Evolutionary conservation across 2,113 vertebrate species (phyloP).

Genomic region (Carassius gibelio): DNA sequence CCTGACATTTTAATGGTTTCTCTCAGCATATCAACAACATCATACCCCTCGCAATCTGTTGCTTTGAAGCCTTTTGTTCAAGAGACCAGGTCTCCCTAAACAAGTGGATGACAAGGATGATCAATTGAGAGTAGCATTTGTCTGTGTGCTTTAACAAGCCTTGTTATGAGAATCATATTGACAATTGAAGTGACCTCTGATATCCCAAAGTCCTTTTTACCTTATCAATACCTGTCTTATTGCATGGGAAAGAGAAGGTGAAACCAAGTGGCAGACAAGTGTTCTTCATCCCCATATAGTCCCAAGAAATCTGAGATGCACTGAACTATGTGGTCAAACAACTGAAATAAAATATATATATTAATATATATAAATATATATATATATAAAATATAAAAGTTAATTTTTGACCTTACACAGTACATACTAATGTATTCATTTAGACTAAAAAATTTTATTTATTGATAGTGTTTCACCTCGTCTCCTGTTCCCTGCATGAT

Average conservation of each 20-base stretch:
- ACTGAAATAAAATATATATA: conserved; percentile 68
- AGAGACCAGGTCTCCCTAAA: conserved; percentile 84
- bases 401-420: background rate
- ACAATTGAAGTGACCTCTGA: conserved; percentile 2
- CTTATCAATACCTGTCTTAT: conserved; percentile 85
- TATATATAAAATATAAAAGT: too few relatives aligned
- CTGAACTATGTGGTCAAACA: conserved; percentile 93
- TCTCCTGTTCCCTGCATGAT: conserved; percentile 95
- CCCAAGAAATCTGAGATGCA: conserved; percentile 93
- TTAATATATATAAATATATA: too few relatives aligned
- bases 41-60: conserved; percentile 91
- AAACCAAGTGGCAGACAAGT: conserved; percentile 87
- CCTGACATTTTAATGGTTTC: conserved; percentile 94
- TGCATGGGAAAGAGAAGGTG: conserved; percentile 94
- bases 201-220: conserved; percentile 64
- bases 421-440: background rate
- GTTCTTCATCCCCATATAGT: conserved; percentile 95
- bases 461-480: conserved; percentile 76
- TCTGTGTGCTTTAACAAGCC: background rate
- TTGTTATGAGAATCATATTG: background rate
- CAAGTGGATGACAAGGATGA: conserved; percentile 17
- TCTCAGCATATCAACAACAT: conserved; percentile 88
- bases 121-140: background rate
- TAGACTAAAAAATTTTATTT: background rate
- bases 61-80: conserved; percentile 98